Conservation (phyloP, 1,140 invertebrate genomes). For the Brachionus rotundiformis region DNA sequence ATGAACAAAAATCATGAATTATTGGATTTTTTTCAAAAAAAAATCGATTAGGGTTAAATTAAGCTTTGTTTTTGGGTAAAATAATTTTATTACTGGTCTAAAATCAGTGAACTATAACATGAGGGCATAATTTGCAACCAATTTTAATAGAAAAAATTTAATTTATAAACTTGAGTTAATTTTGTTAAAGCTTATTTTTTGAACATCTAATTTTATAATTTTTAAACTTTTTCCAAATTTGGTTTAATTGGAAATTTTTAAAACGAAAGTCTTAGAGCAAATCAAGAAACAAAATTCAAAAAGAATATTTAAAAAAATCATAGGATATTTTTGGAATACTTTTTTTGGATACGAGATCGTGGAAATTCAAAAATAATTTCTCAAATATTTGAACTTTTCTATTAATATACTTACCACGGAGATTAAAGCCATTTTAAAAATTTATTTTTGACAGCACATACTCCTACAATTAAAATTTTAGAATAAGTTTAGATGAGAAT, state of each 20-base stretch:
- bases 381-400: background rate
- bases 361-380: background rate
- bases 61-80: background rate
- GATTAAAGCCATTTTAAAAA: background rate
- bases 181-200: background rate
- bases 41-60: background rate
- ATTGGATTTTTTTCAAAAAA: background rate
- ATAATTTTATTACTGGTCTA: background rate
- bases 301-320: background rate
- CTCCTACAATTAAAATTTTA: background rate
- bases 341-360: background rate
- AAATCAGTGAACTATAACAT: background rate
- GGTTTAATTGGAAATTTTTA: background rate
- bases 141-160: background rate
- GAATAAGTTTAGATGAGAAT: background rate
- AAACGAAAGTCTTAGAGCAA: background rate
- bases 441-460: background rate
- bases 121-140: background rate
- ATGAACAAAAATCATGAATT: background rate
- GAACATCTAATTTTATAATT: background rate
- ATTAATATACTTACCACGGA: background rate
- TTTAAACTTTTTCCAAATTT: background rate
- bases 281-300: background rate
- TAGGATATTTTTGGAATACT: background rate
- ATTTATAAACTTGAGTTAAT: background rate